Base-by-base conservation (phyloP, 2,797 vertebrate species). In the Scolopax bukidnonensis region DNA sequence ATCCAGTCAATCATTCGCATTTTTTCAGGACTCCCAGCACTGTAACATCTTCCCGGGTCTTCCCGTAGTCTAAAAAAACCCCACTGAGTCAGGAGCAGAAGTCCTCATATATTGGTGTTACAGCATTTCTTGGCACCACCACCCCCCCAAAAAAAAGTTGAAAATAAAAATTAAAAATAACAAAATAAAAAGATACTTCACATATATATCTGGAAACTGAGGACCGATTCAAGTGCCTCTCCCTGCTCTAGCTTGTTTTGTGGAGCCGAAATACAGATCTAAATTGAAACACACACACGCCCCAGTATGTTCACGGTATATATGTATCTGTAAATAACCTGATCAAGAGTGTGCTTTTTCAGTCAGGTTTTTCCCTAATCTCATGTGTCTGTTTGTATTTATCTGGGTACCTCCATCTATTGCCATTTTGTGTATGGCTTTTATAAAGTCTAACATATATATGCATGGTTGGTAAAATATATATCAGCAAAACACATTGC, bases 1-100 rank as follows among this genome's bases (percentile, higher is more conserved):
- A 82, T 56, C 69, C 81, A 54, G 87, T 97, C 95, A 96, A 96
- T 97, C 96, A 96, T 90, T 90, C 65, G 65, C 53, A 15, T 85
- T 95, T 97, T 95, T 64, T 70, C 53, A 78, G 32, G 17, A 67
- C 25, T 95, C n/a, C 1, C 21, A 70, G 17, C 23, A 13, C 13
- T 33, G 21, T 56, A 84, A 74, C 41, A 45, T n/a, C 48, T 74
- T 2, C 0, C 17, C 25, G 54, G 10, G 4, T 70, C 10, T 90
- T 91, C 28, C 47, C 19, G 23, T 67, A 83, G 70, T 70, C 73
- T 59, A 38, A 45, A 74, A 67, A 12, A 88, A 48, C 9, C n/a
- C 6, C 60, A 27, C 32, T 10, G 11, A 0, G 21, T 88, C 27
- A 41, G 30, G 10, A 78, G 21, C 12, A 73, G 54, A 56, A 65